Evolutionary conservation across 2,888 invertebrate species (phyloP).

Genomic region (Macropis europaea): DNA sequence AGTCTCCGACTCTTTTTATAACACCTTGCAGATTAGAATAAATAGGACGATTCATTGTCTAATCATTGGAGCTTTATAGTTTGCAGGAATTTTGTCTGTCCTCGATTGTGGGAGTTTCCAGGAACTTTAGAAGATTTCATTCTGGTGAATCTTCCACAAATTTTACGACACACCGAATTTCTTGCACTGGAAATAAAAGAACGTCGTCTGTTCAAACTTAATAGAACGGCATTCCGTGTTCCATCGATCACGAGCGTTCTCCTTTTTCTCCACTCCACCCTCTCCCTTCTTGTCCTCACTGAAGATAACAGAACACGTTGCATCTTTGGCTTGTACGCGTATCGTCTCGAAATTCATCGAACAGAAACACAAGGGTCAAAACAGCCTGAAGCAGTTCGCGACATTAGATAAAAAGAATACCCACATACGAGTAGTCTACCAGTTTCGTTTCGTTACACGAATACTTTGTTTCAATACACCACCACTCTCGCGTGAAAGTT

Average conservation of each 20-base stretch:
- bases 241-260: too few relatives aligned
- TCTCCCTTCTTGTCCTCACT: neutral
- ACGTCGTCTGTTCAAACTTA: neutral
- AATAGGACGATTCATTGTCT: too few relatives aligned
- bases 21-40: too few relatives aligned
- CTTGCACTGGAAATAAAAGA: neutral
- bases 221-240: slow-evolving; percentile 1
- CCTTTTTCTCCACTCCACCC: neutral
- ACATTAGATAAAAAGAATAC: neutral
- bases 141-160: neutral
- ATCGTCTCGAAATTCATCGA: slow-evolving; percentile 17
- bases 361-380: slow-evolving; percentile 19
- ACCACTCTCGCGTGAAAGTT: neutral
- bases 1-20: too few relatives aligned
- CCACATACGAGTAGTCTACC: slow-evolving; percentile 8
- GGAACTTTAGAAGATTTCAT: too few relatives aligned
- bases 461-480: slow-evolving; percentile 42
- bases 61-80: too few relatives aligned
- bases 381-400: neutral
- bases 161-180: neutral
- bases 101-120: too few relatives aligned
- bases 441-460: slow-evolving; percentile 4
- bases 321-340: slow-evolving; percentile 55
- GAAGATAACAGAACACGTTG: slow-evolving; percentile 34
- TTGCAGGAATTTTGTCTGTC: too few relatives aligned